Percentiles rank a stretch among this genome's conserved stretches.
phyloP scores from a whole-genome alignment of 2,797 vertebrate species.

The Pseudotriccus pelzelni region DNA sequence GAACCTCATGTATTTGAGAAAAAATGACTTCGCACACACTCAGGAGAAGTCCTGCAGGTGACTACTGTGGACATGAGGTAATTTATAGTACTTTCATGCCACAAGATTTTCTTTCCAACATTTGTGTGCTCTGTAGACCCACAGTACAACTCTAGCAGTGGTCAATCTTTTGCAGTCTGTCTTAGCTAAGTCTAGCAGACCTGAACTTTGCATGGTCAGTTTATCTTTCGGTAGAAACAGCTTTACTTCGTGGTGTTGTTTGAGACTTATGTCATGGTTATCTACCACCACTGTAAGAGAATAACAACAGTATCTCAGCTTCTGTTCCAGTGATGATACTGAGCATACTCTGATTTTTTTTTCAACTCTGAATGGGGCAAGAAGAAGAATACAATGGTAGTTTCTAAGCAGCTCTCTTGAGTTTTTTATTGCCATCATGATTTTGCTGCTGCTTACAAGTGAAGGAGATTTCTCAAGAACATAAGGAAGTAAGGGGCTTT shows the following conservation, averaged over 20 bases:
- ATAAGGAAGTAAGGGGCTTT: neutral
- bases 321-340: neutral
- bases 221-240: neutral
- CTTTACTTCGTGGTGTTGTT: neutral
- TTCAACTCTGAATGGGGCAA: neutral
- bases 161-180: neutral
- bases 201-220: neutral
- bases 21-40: neutral
- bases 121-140: neutral
- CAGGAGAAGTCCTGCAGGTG: neutral
- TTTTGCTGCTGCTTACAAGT: neutral
- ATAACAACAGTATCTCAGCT: neutral
- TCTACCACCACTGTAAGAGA: neutral
- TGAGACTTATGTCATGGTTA: neutral
- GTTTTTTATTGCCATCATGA: neutral
- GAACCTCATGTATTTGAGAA: neutral
- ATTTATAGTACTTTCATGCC: neutral
- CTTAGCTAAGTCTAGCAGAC: neutral
- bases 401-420: neutral
- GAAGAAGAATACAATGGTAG: neutral
- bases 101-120: neutral
- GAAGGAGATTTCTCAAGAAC: neutral
- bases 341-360: neutral
- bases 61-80: accelerated
- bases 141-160: neutral